Evolutionary conservation across 2,797 vertebrate genomes (phyloP).

Genomic region (Sarcoramphus papa): DNA sequence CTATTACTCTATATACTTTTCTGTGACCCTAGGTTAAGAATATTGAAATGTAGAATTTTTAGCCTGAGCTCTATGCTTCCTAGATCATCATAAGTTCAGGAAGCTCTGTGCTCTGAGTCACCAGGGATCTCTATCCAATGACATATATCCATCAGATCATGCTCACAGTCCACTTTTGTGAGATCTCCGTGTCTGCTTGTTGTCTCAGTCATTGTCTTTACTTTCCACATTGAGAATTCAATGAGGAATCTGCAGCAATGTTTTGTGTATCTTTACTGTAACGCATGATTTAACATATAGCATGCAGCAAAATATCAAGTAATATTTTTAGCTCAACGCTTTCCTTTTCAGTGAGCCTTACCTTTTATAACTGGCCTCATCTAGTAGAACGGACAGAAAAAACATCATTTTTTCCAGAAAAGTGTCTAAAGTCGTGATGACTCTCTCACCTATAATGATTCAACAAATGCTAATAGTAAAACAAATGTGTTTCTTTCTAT

Average conservation of each 20-base stretch:
- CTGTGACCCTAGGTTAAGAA: not conserved
- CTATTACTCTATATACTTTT: accelerated
- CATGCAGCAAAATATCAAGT: not conserved
- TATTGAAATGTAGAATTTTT: not conserved
- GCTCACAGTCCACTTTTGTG: not conserved
- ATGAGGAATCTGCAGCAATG: not conserved
- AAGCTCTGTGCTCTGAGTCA: not conserved
- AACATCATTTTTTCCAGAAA: not conserved
- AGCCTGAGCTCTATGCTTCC: not conserved
- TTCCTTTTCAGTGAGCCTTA: not conserved
- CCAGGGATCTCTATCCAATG: not conserved
- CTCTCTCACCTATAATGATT: not conserved
- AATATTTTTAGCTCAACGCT: not conserved
- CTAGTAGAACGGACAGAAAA: not conserved
- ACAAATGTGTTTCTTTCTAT: not conserved
- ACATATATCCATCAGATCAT: not conserved
- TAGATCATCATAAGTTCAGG: not conserved
- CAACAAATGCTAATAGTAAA: not conserved
- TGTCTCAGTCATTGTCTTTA: not conserved
- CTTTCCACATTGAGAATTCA: not conserved
- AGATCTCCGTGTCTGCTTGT: not conserved
- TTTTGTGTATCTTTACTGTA: not conserved
- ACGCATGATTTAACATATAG: not conserved
- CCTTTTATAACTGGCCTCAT: not conserved
- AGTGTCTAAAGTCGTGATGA: not conserved